Evolutionary conservation across 1,140 invertebrate species (phyloP).

Genomic region (Dinoponera quadriceps): DNA sequence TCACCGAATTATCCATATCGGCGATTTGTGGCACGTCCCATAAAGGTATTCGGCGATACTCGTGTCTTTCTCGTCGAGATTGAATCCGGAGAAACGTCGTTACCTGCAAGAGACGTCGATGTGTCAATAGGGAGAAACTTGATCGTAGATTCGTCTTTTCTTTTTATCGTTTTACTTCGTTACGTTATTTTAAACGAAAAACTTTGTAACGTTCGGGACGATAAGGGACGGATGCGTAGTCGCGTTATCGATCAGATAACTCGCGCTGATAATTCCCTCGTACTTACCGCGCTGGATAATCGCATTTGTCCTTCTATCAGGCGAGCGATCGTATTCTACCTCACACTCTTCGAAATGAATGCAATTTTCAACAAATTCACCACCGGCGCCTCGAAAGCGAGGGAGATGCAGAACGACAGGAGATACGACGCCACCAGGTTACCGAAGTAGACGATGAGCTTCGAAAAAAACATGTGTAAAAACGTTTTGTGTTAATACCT

Average conservation of each 20-base stretch:
- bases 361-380: conserved; percentile 91
- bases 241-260: conserved; percentile 34
- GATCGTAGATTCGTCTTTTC: not conserved
- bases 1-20: conserved; percentile 20
- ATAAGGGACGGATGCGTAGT: not conserved
- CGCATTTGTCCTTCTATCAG: conserved; percentile 42
- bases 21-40: not conserved
- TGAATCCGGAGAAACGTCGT: conserved; percentile 1
- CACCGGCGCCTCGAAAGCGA: conserved; percentile 92
- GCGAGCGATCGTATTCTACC: conserved; percentile 70
- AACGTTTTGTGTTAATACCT: conserved; percentile 88
- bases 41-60: not conserved
- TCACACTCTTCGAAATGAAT: conserved; percentile 78
- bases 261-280: conserved; percentile 4
- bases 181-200: not conserved
- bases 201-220: not conserved
- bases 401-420: conserved; percentile 91
- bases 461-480: conserved; percentile 74
- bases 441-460: conserved; percentile 92
- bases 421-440: conserved; percentile 92
- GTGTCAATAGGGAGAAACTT: not conserved
- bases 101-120: conserved; percentile 29
- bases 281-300: conserved; percentile 48
- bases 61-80: conserved; percentile 6
- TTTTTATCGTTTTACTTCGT: conserved; percentile 2